Evolutionary conservation across 2,888 invertebrate genomes (phyloP), one percentile per base, ranked within the genome.

Genomic region (Trissolcus brochymenae): DNA sequence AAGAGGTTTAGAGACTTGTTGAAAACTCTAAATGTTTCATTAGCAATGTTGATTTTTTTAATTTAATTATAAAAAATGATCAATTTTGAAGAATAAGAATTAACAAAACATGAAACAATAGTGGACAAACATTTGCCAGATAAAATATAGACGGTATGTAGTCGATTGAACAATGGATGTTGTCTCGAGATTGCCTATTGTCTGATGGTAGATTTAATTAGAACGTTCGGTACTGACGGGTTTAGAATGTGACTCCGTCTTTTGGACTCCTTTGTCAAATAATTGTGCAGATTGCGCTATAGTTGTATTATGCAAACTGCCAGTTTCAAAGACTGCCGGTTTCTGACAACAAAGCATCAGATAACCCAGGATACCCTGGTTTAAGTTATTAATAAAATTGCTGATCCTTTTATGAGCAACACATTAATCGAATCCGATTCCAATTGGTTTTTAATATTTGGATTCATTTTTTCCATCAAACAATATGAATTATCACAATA

Each of bases 271-370:
- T 76, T 72, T 76, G 76, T 72, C 76, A 76, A 72, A 72, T 67
- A 71, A 67, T 66, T 65, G 66, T 57, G 57, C 67, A 62, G 71
- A 66, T 71, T 71, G 76, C 59, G 60, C 56, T 21, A 40, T 51
- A 65, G 65, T 61, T 53, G 76, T 67, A 76, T 76, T 76, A 71
- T 76, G 67, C 76, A 76, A 76, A 76, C 71, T 76, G 71, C 71
- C 76, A 65, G 71, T 71, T 76, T 76, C 66, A 71, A 72, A 67
- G 76, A 71, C 76, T n/a, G n/a, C n/a, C 56, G 11, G 71, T 72
- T 57, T 67, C 72, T 71, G 72, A 68, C 76, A 72, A 76, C 72
- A 71, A 76, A 71, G 76, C 70, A 51, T 60, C 56, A 16, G 70
- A 62, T 35, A 51, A 54, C 55, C 40, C 49, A 21, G 57, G 57